Conservation (phyloP, 2,888 invertebrate species). For the Mimachlamys varia region DNA sequence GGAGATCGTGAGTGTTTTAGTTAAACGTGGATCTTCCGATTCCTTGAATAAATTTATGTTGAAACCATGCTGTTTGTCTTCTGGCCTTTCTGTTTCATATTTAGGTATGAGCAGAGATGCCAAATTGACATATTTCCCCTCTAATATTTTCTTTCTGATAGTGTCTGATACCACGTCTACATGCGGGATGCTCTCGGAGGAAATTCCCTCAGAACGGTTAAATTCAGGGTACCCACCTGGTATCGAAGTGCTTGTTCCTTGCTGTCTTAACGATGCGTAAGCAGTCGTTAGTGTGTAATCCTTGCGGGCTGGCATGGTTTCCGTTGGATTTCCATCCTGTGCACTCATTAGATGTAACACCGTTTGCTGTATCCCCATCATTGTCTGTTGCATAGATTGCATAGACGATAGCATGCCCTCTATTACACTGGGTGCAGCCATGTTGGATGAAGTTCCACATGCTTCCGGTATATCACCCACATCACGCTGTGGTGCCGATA, state of each 20-base stretch:
- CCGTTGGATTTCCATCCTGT: neutral
- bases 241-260: too few species aligned
- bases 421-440: slow-evolving; percentile 34
- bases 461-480: neutral
- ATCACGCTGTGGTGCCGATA: too few species aligned
- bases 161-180: too few species aligned
- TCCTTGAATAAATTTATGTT: too few species aligned
- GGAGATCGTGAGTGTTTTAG: too few species aligned
- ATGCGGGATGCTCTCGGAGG: too few species aligned
- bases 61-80: too few species aligned
- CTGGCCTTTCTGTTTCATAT: too few species aligned
- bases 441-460: neutral
- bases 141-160: too few species aligned
- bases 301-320: neutral
- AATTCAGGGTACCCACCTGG: slow-evolving; percentile 37
- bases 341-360: neutral
- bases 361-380: slow-evolving; percentile 39
- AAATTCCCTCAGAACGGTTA: slow-evolving; percentile 38
- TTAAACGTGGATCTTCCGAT: too few species aligned
- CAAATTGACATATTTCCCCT: too few species aligned
- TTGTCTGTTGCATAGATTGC: slow-evolving; percentile 42
- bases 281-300: neutral
- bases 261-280: neutral
- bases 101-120: too few species aligned
- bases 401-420: neutral